phyloP scores from a whole-genome alignment of 2,113 vertebrate genomes.

The Odontophorus gujanensis region DNA sequence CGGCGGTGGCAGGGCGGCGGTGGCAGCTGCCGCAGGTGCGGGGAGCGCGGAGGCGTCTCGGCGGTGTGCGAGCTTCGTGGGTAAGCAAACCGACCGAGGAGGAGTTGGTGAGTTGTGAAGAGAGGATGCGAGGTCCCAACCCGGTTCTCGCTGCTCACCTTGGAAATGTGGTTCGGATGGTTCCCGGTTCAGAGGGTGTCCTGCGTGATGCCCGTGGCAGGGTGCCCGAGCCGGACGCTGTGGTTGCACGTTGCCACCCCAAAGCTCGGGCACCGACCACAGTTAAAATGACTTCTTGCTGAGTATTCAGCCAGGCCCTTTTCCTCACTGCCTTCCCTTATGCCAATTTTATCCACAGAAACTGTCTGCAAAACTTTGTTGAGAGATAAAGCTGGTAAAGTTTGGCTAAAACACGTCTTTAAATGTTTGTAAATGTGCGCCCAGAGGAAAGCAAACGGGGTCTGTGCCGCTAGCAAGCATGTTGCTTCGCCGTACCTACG shows the following conservation, averaged over 20 bases:
- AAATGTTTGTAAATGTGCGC: background rate
- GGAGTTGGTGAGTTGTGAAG: too few relatives aligned
- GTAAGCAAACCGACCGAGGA: background rate
- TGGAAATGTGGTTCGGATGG: background rate
- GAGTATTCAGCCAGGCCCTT: fast-evolving
- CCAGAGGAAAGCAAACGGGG: background rate
- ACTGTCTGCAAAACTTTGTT: background rate
- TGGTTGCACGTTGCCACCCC: fast-evolving
- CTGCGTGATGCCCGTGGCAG: fast-evolving
- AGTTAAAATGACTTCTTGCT: background rate
- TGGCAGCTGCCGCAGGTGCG: background rate
- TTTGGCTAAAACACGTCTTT: background rate
- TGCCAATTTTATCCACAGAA: background rate
- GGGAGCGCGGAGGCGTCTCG: too few relatives aligned
- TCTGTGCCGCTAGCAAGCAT: background rate
- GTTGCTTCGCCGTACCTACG: background rate
- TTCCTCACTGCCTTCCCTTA: background rate
- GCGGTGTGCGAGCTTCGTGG: too few relatives aligned
- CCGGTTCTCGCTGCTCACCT: background rate
- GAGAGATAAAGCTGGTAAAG: background rate
- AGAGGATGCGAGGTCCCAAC: too few relatives aligned
- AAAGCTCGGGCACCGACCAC: background rate
- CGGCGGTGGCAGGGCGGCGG: background rate
- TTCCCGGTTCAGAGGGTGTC: background rate
- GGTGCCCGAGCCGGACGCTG: background rate